Evolutionary conservation across 2,797 vertebrate genomes (phyloP).

Genomic region (Sarcoramphus papa): DNA sequence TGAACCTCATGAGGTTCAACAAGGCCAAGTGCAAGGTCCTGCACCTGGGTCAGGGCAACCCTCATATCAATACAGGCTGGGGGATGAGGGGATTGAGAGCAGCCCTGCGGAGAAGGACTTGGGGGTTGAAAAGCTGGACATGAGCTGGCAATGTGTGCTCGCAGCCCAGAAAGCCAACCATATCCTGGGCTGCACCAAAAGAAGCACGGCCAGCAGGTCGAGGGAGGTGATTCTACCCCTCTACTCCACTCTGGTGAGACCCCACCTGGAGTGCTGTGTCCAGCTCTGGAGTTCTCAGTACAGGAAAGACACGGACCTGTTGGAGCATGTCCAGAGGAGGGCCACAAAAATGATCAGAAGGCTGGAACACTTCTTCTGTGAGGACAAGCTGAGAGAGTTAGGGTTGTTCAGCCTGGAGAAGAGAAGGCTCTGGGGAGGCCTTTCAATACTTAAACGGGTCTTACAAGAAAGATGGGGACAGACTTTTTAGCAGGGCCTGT

Average conservation of each 20-base stretch:
- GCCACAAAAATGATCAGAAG: background rate
- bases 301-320: background rate
- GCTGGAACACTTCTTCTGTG: background rate
- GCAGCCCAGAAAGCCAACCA: background rate
- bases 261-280: background rate
- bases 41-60: background rate
- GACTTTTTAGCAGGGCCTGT: background rate
- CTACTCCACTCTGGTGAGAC: background rate
- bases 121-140: background rate
- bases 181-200: background rate
- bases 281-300: background rate
- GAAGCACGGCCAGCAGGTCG: background rate
- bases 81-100: background rate
- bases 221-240: background rate
- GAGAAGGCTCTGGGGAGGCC: background rate
- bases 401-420: background rate
- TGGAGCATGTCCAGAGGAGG: background rate
- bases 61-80: background rate
- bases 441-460: background rate
- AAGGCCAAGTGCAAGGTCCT: background rate
- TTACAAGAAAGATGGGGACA: background rate
- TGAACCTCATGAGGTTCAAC: background rate
- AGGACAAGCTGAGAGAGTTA: background rate
- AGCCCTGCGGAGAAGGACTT: background rate
- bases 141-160: fast-evolving